These are phyloP conservation scores for Pegoplata infirma DNA, from an alignment of 2,888 invertebrate genomes.

Conservation along the genomic window DNA sequence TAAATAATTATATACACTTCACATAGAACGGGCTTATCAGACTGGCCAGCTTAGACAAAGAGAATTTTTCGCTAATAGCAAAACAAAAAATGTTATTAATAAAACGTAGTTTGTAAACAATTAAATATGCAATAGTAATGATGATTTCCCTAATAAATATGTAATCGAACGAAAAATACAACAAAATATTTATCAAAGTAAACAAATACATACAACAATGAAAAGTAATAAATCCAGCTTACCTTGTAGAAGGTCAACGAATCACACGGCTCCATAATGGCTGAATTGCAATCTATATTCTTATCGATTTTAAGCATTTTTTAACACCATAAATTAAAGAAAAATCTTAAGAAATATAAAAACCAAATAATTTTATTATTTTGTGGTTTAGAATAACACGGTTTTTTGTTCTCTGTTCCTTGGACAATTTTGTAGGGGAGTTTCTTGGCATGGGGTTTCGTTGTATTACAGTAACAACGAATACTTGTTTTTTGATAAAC, in stretches of 20 bases:
- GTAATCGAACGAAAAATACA: neutral
- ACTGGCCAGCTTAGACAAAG: constrained; percentile 21
- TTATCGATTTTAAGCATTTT: constrained; percentile 59
- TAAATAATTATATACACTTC: too few relatives aligned
- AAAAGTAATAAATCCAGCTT: constrained; percentile 59
- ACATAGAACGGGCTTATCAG: neutral
- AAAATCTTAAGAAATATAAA: neutral
- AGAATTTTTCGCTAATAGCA: neutral
- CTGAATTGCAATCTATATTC: constrained; percentile 62
- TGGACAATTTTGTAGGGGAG: neutral
- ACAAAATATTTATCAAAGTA: constrained; percentile 2
- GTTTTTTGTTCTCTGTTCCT: neutral
- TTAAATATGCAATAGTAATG: constrained; percentile 22
- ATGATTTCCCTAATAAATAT: neutral
- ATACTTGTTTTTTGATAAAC: neutral
- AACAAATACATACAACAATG: constrained; percentile 22
- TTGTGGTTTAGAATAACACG: too few relatives aligned
- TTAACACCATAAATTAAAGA: neutral
- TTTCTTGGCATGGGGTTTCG: constrained; percentile 30
- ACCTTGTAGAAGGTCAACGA: constrained; percentile 72
- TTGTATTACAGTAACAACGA: neutral
- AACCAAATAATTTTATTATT: neutral
- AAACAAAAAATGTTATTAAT: neutral
- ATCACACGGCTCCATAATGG: constrained; percentile 74
- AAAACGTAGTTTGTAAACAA: constrained; percentile 19